Evolutionary conservation across 2,797 vertebrate genomes (phyloP), one percentile per base, ranked within the genome.

Genomic region (Hippocampus kuda): DNA sequence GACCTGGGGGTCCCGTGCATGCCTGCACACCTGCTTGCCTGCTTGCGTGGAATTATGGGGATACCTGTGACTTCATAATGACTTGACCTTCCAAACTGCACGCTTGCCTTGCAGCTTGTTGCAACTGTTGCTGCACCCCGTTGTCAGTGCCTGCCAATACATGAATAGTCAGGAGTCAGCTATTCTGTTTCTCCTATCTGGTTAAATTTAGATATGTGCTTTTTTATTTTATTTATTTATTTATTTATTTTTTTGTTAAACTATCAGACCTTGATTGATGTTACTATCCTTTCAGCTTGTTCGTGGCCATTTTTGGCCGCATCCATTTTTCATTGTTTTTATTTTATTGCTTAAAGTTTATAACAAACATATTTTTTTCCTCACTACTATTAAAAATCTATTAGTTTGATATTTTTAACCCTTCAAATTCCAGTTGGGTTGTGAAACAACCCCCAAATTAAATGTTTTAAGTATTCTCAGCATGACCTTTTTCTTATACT

Each of bases 11-110:
- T 27, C 69, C 53, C 71, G 67, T 85, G 87, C 88, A 88, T 88
- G 88, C 68, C 49, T 79, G 73, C 77, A 73, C 80, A 80, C 85
- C 78, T 81, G 83, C 81, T 83, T 87, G 76, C 75, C 67, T 76
- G 48, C 65, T 69, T 42, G 51, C 66, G 59, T 20, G 34, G 51
- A 66, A 34, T 24, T 26, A 2, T 48, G 30, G 51, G 9, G 13
- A 68, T 4, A 53, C 60, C 62, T 69, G 41, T 48, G 57, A n/a
- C 27, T 64, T 18, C 42, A 66, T 16, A 54, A 61, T 61, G 27
- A 60, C 16, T 1, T 60, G 59, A 61, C 27, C 59, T 38, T n/a
- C n/a, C 44, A 49, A 15, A 48, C 49, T 27, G 44, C 66, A 79
- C 70, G 78, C 69, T 73, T 75, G 73, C 68, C 78, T 83, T 79